Evolutionary conservation across 2,113 vertebrate species (phyloP).

Genomic region (Spilogale gracilis): DNA sequence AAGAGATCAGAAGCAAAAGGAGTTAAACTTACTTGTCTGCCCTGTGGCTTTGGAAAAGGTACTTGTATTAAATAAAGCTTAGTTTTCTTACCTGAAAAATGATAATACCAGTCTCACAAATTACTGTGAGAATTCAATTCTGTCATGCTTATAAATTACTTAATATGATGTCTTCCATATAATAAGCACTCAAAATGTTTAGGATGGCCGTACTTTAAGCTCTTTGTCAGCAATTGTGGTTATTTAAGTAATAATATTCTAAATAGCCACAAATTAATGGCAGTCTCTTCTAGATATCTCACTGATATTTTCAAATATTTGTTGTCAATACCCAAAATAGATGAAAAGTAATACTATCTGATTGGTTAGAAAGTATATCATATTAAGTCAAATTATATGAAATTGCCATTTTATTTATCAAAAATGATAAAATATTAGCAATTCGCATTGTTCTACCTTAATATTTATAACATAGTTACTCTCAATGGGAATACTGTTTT

Average conservation of each 20-base stretch:
- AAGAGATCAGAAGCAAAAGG: not conserved
- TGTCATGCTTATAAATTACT: not conserved
- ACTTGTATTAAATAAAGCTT: not conserved
- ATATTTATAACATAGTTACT: not conserved
- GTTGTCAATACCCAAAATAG: not conserved
- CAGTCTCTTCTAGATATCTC: not conserved
- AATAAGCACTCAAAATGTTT: not conserved
- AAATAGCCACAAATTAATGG: not conserved
- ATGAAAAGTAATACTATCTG: not conserved
- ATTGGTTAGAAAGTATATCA: not conserved
- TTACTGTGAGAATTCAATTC: not conserved
- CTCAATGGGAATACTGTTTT: not conserved
- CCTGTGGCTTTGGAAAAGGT: not conserved
- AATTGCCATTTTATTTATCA: not conserved
- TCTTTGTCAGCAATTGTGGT: not conserved
- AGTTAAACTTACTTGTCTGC: not conserved
- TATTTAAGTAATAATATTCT: conserved; percentile 10
- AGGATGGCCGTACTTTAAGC: not conserved
- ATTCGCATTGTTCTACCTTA: not conserved
- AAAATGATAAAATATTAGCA: not conserved
- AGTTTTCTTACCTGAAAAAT: conserved; percentile 25
- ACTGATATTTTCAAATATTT: not conserved
- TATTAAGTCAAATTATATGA: not conserved
- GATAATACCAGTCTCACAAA: not conserved
- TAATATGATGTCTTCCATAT: not conserved